Conservation (phyloP, 2,797 vertebrate species). For the Lacerta bilineata region DNA sequence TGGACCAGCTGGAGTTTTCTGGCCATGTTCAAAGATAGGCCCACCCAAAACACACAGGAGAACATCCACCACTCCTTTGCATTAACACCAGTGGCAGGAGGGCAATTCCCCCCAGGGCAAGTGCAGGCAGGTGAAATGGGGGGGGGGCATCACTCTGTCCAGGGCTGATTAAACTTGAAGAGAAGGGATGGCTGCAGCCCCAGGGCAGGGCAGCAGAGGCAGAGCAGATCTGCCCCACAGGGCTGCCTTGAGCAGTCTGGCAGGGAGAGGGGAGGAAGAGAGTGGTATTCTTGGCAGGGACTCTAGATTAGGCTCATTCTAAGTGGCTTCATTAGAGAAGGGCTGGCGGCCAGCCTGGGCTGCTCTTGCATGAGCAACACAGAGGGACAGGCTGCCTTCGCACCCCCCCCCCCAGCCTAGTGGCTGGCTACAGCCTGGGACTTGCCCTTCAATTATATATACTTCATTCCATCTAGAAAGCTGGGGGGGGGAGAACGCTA, state of each 20-base stretch:
- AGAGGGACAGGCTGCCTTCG: background rate
- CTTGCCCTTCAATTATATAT: background rate
- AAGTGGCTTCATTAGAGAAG: constrained; percentile 4
- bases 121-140: background rate
- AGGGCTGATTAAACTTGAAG: background rate
- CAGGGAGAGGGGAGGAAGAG: background rate
- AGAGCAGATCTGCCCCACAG: background rate
- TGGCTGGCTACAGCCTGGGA: no score
- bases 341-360: background rate
- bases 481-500: background rate
- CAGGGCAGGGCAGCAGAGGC: background rate
- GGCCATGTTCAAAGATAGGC: no score
- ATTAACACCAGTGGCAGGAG: no score
- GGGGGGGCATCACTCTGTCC: background rate
- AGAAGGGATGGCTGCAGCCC: background rate
- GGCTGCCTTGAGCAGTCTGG: background rate
- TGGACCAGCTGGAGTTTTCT: no score
- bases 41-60: no score
- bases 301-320: background rate
- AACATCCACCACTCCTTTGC: no score
- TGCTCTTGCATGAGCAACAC: background rate
- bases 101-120: background rate
- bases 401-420: no score
- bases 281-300: background rate
- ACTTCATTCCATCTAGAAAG: background rate